Evolutionary conservation across 2,797 vertebrate genomes (phyloP), one percentile per base, ranked within the genome.

Genomic region (Carcharodon carcharias): DNA sequence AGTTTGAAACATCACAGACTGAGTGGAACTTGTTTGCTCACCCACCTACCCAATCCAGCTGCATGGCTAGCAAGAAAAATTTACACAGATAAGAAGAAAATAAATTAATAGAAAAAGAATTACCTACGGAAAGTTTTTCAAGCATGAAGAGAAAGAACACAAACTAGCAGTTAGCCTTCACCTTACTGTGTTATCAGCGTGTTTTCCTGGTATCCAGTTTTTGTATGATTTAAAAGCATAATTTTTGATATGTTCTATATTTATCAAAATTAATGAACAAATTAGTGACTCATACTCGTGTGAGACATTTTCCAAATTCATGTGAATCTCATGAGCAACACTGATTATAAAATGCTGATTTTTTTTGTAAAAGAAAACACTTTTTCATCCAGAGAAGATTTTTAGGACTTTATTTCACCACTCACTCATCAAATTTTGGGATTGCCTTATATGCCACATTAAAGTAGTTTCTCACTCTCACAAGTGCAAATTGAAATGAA

Each of bases 391-490:
- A 56, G 45, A 54, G 31, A 58, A 77, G 69, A 77, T 56, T 54
- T 73, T 95, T 95, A 95, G 69, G 50, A 18, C 94, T 56, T 73
- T 54, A 95, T 35, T 73, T 50, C 94, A 77, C 94, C 61, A 56
- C 94, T 95, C 93, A 71, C 65, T 95, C 69, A 95, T 54, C 77
- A 73, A 95, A 77, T 95, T 91, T 65, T 93, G 63, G n/a, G 91
- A 93, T 93, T 93, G 91, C 91, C n/a, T 65, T 95, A 56, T 73
- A 77, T 95, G 14, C 69, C 94, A 95, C 94, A 77, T 58, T 56
- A 77, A 95, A 95, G 69, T 95, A 95, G 94, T 71, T 77, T 77
- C 94, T 77, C 94, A 95, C 69, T 71, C 94, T 95, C 94, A 56
- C 50, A 77, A 73, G 71, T 73, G 69, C 69, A 54, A 77, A 95